Conservation (phyloP, 1,140 invertebrate species). For the Drosophila chauvacae region DNA sequence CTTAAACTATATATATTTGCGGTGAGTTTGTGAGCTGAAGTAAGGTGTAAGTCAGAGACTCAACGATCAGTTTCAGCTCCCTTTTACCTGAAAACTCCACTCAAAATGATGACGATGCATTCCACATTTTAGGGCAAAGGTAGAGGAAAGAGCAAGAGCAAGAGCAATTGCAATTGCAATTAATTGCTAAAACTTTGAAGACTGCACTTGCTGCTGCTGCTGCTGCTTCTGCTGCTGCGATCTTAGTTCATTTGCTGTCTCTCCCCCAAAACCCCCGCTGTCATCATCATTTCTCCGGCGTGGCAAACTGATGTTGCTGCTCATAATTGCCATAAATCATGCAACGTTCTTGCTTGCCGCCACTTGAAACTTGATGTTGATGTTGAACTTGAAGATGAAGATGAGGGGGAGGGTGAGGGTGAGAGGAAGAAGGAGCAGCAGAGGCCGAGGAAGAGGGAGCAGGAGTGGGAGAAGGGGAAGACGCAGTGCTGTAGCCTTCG, state of each 20-base stretch:
- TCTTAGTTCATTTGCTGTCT: constrained; percentile 13
- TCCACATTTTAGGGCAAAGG: constrained; percentile 33
- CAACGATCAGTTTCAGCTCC: background rate
- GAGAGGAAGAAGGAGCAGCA: background rate
- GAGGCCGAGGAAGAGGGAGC: background rate
- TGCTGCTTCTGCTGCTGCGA: constrained; percentile 6
- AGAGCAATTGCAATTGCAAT: constrained; percentile 50
- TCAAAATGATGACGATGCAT: background rate
- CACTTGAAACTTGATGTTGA: constrained; percentile 59
- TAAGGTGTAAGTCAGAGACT: no score
- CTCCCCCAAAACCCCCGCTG: background rate
- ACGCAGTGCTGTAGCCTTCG: constrained; percentile 4
- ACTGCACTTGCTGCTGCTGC: constrained; percentile 33
- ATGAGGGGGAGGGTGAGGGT: background rate
- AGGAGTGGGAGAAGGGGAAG: background rate
- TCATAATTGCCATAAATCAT: constrained; percentile 83
- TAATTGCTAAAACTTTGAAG: constrained; percentile 54
- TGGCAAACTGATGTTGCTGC: constrained; percentile 37
- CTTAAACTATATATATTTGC: background rate
- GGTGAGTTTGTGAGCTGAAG: background rate
- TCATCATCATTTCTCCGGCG: constrained; percentile 36
- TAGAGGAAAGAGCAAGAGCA: background rate
- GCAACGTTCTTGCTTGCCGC: constrained; percentile 67
- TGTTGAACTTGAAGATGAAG: constrained; percentile 29
- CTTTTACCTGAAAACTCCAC: background rate